A percentile compares a stretch with the other conserved stretches of the same genome.
Evolutionary conservation across 2,888 invertebrate species (phyloP).

Genomic region (Fragum fragum): DNA sequence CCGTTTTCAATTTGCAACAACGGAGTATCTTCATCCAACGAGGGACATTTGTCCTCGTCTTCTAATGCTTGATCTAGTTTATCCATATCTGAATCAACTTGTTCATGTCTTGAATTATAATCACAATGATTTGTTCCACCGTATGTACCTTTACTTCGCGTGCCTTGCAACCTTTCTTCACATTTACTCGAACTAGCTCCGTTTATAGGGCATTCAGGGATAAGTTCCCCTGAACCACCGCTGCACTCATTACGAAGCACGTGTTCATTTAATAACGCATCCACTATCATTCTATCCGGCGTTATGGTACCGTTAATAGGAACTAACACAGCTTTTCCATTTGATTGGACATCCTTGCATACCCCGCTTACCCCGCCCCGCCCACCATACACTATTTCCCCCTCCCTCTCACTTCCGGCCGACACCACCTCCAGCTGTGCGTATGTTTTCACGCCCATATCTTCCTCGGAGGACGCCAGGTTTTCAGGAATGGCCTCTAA

Average conservation of each 20-base stretch:
- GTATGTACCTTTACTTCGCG: not conserved
- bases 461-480: conserved; percentile 60
- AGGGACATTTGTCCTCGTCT: conserved; percentile 48
- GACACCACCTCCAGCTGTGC: conserved; percentile 64
- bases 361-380: conserved; percentile 26
- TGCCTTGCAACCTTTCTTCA: conserved; percentile 11
- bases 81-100: conserved; percentile 37
- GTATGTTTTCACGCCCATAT: conserved; percentile 65
- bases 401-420: conserved; percentile 44
- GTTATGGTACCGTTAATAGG: conserved; percentile 50
- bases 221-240: conserved; percentile 16
- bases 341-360: conserved; percentile 36
- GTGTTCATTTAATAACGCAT: conserved; percentile 48
- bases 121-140: conserved; percentile 17
- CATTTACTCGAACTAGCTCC: not conserved
- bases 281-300: conserved; percentile 57
- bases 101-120: conserved; percentile 5
- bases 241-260: conserved; percentile 26
- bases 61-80: conserved; percentile 43
- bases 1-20: conserved; percentile 45
- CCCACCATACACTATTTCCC: conserved; percentile 40
- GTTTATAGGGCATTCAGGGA: not conserved
- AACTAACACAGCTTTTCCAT: conserved; percentile 59
- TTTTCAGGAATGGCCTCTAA: conserved; percentile 63
- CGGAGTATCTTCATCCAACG: conserved; percentile 48